Evolutionary conservation across 37 sponge, comb jelly and placozoan species (phyloP).

Genomic region (Chondrosia reniformis): DNA sequence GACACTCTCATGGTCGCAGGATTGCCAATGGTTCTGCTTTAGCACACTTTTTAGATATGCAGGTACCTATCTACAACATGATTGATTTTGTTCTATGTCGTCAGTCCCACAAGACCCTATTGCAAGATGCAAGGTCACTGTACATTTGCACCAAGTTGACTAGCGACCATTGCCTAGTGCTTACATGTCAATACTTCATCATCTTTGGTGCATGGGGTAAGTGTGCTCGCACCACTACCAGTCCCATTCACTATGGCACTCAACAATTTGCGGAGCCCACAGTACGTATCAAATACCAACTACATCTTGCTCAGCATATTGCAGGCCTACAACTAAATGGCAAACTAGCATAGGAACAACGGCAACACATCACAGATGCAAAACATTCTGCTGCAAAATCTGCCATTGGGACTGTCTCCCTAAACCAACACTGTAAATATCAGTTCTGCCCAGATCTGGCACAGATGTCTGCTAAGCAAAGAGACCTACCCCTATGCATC

Average conservation of each 20-base stretch:
- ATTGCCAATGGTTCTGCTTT: conserved; percentile 2
- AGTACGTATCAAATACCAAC: background rate
- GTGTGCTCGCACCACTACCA: conserved; percentile 11
- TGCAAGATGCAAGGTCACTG: conserved; percentile 11
- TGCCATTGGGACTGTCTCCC: conserved; percentile 12
- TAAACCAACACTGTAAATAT: background rate
- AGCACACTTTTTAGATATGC: background rate
- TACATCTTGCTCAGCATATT: background rate
- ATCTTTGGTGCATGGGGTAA: too few relatives aligned
- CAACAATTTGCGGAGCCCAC: background rate
- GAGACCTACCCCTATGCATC: too few relatives aligned
- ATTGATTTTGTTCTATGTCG: conserved; percentile 4
- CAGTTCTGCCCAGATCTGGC: conserved; percentile 1
- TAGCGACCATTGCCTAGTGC: background rate
- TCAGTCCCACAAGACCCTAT: background rate
- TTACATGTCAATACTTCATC: too few relatives aligned
- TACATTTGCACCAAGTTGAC: conserved; percentile 9
- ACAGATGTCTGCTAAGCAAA: conserved; percentile 6
- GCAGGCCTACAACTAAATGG: conserved; percentile 13
- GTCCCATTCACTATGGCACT: background rate
- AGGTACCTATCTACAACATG: background rate
- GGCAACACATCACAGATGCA: conserved; percentile 19
- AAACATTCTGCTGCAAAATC: conserved; percentile 21
- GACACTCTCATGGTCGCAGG: background rate
- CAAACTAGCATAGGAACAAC: conserved; percentile 14